Evolutionary conservation across 2,797 vertebrate genomes (phyloP), one percentile per base, ranked within the genome.

Genomic region (Epinephelus malabaricus): DNA sequence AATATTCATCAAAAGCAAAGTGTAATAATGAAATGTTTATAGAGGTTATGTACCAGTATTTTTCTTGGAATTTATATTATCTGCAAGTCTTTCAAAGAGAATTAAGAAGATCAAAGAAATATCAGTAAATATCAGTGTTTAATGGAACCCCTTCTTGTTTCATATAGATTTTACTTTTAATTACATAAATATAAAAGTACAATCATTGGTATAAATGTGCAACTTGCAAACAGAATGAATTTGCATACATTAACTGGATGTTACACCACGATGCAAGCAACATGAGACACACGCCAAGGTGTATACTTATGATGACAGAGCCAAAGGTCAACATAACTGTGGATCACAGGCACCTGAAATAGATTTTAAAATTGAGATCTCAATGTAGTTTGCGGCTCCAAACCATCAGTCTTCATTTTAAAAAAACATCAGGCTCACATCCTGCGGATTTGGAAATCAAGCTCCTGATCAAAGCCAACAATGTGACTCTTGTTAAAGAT

Each of bases 171-270:
- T 94, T 64, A 86, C 84, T 87, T 94, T 95, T 92, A 94, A 90
- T 94, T 92, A 94, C 93, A 95, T 93, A 95, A 96, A 95, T 96
- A 95, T 93, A 96, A 96, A 96, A 96, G 94, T 96, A 96, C 95
- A 96, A 95, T 96, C 94, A 94, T 95, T 89, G 84, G 92, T 95
- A 96, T 94, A 96, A 96, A 96, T 96, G 94, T 96, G 95, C 94
- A 96, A 95, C 93, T 95, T 95, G 94, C 94, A 95, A 94, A 94
- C 94, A 93, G 76, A 93, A 94, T 88, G 74, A 45, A 91, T 94
- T 95, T 95, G 92, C 94, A 96, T 95, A 95, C 94, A 95, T 88
- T 90, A 92, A 94, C 89, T 91, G 79, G 85, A 92, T 93, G 88
- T 89, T 83, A 92, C 80, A 92, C 76, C 91, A 94, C 89, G 54